Evolutionary conservation across 2,797 vertebrate genomes (phyloP), one percentile per base, ranked within the genome.

Genomic region (Myripristis jacobus): DNA sequence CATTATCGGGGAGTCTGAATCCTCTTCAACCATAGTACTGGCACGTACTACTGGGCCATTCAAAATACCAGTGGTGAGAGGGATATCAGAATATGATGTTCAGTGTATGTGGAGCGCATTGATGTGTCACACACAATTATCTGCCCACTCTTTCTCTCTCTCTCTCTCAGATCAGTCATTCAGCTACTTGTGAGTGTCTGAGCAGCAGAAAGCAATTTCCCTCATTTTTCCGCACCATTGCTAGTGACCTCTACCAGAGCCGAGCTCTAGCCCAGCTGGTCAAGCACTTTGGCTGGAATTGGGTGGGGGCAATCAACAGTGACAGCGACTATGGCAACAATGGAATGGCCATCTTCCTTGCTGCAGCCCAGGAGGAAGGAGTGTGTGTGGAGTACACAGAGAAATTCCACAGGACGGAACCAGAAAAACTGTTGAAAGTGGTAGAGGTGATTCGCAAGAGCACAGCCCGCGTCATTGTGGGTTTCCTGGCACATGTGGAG

Each of bases 301-400:
- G 93, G 93, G 92, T 94, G 0, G 93, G 93, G 4, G 78, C 93
- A n/a, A 79, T 94, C 11, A 94, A 92, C 81, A 93, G 92, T 6
- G 92, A 94, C 73, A 94, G 91, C 24, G 92, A 94, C 43, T 94
- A 94, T 6, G 94, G 94, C 7, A 94, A 94, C 75, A 90, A 88
- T 0, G 94, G 92, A 31, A 93, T 94, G 91, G 88, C 92, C 19
- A 94, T 93, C 58, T 94, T 94, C 59, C 82, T 93, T 0, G 67
- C 87, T 18, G 89, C 85, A 1, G 92, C 93, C 2, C 63, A 84
- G 43, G 84, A 93, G 25, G 86, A 92, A 70, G 93, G 92, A 2
- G 85, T 94, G 34, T 94, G 92, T 71, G 87, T 94, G 21, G 92
- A 93, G 51, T 94, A 93, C 27, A 88, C 75, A 0, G 92, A 91